Base-by-base conservation (phyloP, 1,140 invertebrate species). In the Coenobita brevimanus region DNA sequence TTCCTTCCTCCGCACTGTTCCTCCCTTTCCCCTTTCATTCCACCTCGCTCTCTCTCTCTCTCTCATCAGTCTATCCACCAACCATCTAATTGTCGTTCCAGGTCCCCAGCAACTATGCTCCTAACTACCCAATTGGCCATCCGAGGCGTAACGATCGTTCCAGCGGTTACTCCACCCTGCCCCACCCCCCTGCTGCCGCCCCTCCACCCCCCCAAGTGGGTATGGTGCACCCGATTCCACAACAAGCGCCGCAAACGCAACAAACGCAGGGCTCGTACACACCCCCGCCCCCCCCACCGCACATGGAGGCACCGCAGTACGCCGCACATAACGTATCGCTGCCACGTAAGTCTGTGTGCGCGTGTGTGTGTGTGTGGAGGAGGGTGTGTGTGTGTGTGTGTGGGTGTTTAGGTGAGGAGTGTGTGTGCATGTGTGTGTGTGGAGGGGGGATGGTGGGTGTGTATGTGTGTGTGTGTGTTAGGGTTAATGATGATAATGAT, bases 21-120 rank as follows among this genome's bases (percentile, higher is more conserved):
- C 46, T 50, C 17, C 46, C 46, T 17, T 50, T 50, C 46, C n/a
- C n/a, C n/a, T n/a, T n/a, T n/a, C n/a, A n/a, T n/a, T n/a, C n/a
- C n/a, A n/a, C n/a, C n/a, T n/a, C n/a, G n/a, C n/a, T 41, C 41
- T 75, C 6, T 75, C 21, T 41, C n/a, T 75, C 21, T 1, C 24
- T 75, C n/a, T 2, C 21, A 6, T 8, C 38, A 17, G 27, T 41
- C 13, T 54, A 43, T 57, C 50, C 43, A 38, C 6, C 3, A 33
- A n/a, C n/a, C n/a, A n/a, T n/a, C 8, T 3, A 17, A 64, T 38
- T 33, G 0, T 10, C 54, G 60, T 27, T 83, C 3, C 92, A 93
- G 83, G 94, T 99, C 76, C 98, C 98, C 3, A 97, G 96, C 91
- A 97, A 98, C 93, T 98, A 98, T 93, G 97, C 97, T 17, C 97